These are phyloP conservation scores for Athripsodes cinereus DNA, from an alignment of 2,888 invertebrate genomes.

Conservation along the genomic window DNA sequence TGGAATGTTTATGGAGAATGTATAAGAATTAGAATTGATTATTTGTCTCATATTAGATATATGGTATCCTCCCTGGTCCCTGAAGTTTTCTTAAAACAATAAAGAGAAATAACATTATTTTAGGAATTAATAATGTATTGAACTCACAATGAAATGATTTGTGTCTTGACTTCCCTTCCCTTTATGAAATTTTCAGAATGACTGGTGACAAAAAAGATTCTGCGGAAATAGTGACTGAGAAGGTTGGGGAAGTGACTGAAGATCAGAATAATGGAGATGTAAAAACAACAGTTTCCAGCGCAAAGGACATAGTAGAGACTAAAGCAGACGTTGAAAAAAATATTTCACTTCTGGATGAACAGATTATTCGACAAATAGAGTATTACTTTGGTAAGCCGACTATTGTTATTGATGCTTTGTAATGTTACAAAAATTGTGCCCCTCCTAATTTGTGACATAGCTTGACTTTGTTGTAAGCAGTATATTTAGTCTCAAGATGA, in stretches of 20 bases:
- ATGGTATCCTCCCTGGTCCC: too few species aligned
- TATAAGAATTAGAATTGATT: too few species aligned
- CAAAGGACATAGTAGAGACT: conserved; percentile 15
- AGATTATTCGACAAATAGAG: conserved; percentile 63
- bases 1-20: too few species aligned
- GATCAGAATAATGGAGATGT: not conserved
- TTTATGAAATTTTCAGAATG: not conserved
- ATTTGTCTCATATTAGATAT: too few species aligned
- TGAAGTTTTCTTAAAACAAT: too few species aligned
- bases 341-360: conserved; percentile 45
- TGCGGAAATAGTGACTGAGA: not conserved
- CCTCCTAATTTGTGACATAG: not conserved
- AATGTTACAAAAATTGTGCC: conserved; percentile 22
- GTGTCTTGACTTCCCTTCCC: too few species aligned
- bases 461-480: conserved; percentile 1
- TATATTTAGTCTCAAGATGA: too few species aligned
- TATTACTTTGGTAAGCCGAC: conserved; percentile 51
- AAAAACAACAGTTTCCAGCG: conserved; percentile 3
- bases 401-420: too few species aligned
- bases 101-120: too few species aligned
- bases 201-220: not conserved
- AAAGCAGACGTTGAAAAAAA: conserved; percentile 19
- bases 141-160: too few species aligned
- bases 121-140: too few species aligned
- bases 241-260: not conserved